Percentiles rank a stretch among this genome's conserved stretches.
These are phyloP conservation scores for Amorpha juglandis DNA, from an alignment of 2,888 invertebrate species.

Conservation along the genomic window DNA sequence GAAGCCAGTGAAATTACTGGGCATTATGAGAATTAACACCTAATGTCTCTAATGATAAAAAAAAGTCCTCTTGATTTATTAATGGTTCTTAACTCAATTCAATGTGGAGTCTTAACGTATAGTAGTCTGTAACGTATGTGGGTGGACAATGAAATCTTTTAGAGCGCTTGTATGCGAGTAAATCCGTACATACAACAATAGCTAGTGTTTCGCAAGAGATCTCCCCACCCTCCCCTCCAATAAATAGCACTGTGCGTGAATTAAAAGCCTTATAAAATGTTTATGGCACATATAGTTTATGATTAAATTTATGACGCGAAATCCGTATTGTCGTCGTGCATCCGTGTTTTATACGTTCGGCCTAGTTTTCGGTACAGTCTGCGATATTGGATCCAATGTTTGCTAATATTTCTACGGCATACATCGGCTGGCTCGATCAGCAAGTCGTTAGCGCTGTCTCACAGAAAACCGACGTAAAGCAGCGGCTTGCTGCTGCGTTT, in stretches of 20 bases:
- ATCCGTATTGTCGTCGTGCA: conserved; percentile 44
- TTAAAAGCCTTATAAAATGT: conserved; percentile 64
- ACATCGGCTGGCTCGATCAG: too few species aligned
- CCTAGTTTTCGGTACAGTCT: conserved; percentile 2
- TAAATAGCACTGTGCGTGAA: conserved; percentile 31
- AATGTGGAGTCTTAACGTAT: too few species aligned
- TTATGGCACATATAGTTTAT: conserved; percentile 56
- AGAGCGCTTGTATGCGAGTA: neutral
- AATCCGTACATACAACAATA: neutral
- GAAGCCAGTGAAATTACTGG: too few species aligned
- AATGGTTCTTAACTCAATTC: too few species aligned
- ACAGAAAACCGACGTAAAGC: too few species aligned
- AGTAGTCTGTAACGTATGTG: too few species aligned
- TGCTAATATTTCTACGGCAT: neutral
- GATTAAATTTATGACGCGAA: conserved; percentile 47
- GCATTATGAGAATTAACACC: too few species aligned
- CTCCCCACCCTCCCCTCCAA: neutral
- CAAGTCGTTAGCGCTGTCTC: too few species aligned
- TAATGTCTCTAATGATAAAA: too few species aligned
- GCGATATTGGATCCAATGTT: conserved; percentile 4
- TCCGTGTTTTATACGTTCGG: conserved; percentile 22
- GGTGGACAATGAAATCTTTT: too few species aligned
- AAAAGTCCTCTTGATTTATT: too few species aligned
- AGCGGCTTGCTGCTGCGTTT: too few species aligned
- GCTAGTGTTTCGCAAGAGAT: neutral